Conservation (phyloP, 2,113 vertebrate species). For the Corydoras maculifer region DNA sequence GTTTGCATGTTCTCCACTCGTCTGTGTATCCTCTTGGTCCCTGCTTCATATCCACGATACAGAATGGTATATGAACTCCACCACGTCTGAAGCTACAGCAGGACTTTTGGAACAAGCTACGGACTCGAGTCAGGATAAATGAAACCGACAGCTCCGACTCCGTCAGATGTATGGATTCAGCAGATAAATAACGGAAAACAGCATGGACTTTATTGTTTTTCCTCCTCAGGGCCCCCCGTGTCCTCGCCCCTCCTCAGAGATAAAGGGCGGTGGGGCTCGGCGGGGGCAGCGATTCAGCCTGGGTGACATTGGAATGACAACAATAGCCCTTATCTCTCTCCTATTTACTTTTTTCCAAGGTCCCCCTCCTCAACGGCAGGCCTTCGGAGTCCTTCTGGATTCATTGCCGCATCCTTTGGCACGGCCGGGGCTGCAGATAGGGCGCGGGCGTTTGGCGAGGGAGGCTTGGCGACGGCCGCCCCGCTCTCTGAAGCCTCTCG, state of each 20-base stretch:
- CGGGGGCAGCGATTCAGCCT: constrained; percentile 73
- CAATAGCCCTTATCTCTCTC: constrained; percentile 78
- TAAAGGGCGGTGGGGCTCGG: constrained; percentile 61
- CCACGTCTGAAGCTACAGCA: too few relatives aligned
- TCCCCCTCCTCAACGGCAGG: constrained; percentile 54
- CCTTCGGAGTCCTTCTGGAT: constrained; percentile 57
- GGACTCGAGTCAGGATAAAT: constrained; percentile 12
- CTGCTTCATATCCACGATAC: too few relatives aligned
- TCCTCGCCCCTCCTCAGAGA: constrained; percentile 54
- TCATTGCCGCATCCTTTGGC: constrained; percentile 61
- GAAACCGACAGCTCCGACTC: too few relatives aligned
- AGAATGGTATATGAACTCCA: too few relatives aligned
- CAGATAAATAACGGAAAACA: constrained; percentile 50
- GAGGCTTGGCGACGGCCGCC: constrained; percentile 54
- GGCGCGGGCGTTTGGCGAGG: constrained; percentile 54
- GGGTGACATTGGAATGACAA: constrained; percentile 82
- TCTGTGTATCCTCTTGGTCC: too few relatives aligned
- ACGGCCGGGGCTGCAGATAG: constrained; percentile 55
- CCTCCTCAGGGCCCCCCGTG: constrained; percentile 50
- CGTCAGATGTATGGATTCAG: constrained; percentile 36
- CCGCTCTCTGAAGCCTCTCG: constrained; percentile 52
- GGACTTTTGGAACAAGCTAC: too few relatives aligned
- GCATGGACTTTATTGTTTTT: constrained; percentile 64
- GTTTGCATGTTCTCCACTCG: too few relatives aligned
- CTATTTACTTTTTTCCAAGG: constrained; percentile 79